These are phyloP conservation scores for Alcedo quadribrachys DNA, from an alignment of 2,797 vertebrate genomes.

Conservation along the genomic window DNA sequence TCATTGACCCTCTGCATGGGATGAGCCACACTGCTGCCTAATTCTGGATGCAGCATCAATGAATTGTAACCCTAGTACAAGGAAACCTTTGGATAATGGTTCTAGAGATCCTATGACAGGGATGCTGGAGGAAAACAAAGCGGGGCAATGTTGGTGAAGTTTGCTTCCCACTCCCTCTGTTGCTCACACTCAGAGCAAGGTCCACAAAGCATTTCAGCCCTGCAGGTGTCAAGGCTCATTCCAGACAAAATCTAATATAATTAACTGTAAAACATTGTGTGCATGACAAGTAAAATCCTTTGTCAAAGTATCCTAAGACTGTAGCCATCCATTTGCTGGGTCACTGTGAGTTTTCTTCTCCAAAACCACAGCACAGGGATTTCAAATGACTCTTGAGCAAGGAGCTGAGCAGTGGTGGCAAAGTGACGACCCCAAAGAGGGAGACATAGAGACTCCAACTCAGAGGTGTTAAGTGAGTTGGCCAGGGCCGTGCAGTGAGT, in stretches of 20 bases:
- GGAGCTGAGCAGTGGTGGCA: not conserved
- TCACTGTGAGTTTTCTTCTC: not conserved
- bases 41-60: not conserved
- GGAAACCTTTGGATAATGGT: not conserved
- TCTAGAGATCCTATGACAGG: not conserved
- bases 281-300: not conserved
- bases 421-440: rapidly evolving
- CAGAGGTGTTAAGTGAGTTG: not conserved
- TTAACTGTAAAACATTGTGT: not conserved
- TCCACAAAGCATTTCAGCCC: not conserved
- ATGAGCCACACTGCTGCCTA: not conserved
- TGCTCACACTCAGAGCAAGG: not conserved
- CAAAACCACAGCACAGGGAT: rapidly evolving
- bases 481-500: not conserved
- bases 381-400: not conserved
- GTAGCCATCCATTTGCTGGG: too few species aligned
- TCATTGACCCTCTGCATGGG: not conserved
- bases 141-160: not conserved
- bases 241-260: not conserved
- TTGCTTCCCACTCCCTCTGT: not conserved
- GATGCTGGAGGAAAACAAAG: not conserved
- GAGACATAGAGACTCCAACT: not conserved
- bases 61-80: rapidly evolving
- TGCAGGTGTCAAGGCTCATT: not conserved
- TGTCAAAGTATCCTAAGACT: not conserved